phyloP scores from a whole-genome alignment of 64 coral and sea anemone species.

The Catalaphyllia jardinei region DNA sequence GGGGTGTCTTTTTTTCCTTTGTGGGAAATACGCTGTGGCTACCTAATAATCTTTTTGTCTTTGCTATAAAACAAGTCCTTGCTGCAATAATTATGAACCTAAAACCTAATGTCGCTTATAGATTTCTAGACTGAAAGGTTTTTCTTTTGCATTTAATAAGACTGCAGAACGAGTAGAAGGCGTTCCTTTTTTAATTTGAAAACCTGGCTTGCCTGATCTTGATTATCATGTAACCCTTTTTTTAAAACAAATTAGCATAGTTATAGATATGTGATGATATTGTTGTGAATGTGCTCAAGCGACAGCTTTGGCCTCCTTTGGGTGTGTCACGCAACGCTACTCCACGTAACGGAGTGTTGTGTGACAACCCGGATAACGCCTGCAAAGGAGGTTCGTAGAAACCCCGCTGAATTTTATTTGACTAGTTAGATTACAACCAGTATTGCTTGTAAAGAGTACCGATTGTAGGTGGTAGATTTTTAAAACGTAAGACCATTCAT shows the following conservation, averaged over 20 bases:
- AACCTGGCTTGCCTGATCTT: neutral
- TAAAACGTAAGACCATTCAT: conserved; percentile 32
- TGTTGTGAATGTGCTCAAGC: neutral
- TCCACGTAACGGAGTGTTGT: neutral
- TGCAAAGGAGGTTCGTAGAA: neutral
- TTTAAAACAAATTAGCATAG: neutral
- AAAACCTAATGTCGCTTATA: conserved; percentile 4
- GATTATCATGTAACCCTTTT: conserved; percentile 1
- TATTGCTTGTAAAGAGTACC: conserved; percentile 25
- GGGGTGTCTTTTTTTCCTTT: conserved; percentile 28
- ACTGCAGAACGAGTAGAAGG: conserved; percentile 20
- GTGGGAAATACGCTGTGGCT: conserved; percentile 7
- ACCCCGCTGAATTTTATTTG: conserved; percentile 43
- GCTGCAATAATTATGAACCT: conserved; percentile 19
- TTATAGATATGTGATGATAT: neutral
- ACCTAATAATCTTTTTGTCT: neutral
- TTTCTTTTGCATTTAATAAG: neutral
- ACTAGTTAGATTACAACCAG: conserved; percentile 51
- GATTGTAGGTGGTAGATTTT: conserved; percentile 24
- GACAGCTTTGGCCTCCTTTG: neutral
- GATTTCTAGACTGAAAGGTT: neutral
- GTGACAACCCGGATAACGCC: neutral
- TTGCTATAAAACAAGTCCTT: conserved; percentile 32
- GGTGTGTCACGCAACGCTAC: neutral
- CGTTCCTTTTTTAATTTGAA: neutral